These are phyloP conservation scores for Bathynomus jamesi DNA, from an alignment of 1,140 invertebrate genomes.

Conservation along the genomic window DNA sequence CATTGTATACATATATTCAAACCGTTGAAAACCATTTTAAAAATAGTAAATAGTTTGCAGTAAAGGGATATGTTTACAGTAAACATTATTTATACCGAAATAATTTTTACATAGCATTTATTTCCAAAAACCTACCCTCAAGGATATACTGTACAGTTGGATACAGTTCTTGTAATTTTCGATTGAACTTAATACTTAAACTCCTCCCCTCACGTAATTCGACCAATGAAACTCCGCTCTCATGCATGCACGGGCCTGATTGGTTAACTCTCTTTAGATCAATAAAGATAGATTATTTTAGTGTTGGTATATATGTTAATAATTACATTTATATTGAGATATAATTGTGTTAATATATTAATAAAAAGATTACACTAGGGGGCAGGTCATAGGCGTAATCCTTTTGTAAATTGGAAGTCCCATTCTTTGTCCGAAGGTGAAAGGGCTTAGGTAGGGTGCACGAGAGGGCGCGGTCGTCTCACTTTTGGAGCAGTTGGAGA, in stretches of 20 bases:
- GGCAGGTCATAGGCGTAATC: neutral
- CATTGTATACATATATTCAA: too few species aligned
- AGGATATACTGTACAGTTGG: neutral
- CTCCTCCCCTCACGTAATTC: neutral
- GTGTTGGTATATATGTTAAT: neutral
- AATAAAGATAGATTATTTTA: neutral
- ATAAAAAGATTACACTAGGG: neutral
- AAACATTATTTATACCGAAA: too few species aligned
- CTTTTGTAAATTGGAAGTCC: neutral
- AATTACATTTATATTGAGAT: neutral
- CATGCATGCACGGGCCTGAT: neutral
- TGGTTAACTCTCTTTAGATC: neutral
- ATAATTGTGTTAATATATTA: neutral
- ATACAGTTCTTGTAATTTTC: neutral
- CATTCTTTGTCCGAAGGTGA: neutral
- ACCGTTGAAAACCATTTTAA: too few species aligned
- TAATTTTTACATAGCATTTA: too few species aligned
- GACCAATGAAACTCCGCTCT: neutral
- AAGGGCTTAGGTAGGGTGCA: neutral
- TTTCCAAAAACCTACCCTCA: too few species aligned
- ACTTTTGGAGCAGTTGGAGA: neutral
- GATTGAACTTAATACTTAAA: neutral
- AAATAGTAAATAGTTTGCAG: too few species aligned
- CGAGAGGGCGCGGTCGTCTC: neutral
- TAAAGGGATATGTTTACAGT: too few species aligned